Percentiles rank a stretch among this genome's conserved stretches.
phyloP scores from a whole-genome alignment of 1,140 invertebrate genomes.

The Brachionus plicatilis region DNA sequence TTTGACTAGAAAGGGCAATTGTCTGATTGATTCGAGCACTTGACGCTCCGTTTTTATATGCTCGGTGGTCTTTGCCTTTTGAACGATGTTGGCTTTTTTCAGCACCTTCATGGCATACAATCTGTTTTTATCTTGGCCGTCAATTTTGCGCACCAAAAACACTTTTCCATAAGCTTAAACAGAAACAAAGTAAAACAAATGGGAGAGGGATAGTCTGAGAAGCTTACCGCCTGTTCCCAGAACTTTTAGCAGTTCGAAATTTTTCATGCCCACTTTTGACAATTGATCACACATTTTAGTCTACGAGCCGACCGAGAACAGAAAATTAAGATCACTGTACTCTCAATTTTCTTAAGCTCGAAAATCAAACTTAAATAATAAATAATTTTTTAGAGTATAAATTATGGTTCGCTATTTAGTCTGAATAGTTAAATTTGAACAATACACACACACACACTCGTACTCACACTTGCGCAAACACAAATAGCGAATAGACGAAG shows the following conservation, averaged over 20 bases:
- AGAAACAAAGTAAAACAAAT: not conserved
- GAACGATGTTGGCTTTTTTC: slow-evolving; percentile 87
- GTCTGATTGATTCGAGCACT: slow-evolving; percentile 99
- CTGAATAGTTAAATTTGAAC: not conserved
- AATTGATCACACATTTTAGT: not conserved
- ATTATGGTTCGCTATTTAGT: slow-evolving; percentile 8
- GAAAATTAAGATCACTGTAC: not conserved
- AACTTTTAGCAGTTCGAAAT: slow-evolving; percentile 93
- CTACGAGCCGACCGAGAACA: not conserved
- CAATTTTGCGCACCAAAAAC: slow-evolving; percentile 85
- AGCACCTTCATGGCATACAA: slow-evolving; percentile 98
- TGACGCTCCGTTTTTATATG: slow-evolving; percentile 99
- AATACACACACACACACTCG: not conserved
- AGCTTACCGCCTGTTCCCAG: slow-evolving; percentile 82
- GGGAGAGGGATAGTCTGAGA: not conserved
- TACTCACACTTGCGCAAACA: not conserved
- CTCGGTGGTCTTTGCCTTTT: slow-evolving; percentile 98
- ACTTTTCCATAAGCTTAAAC: slow-evolving; percentile 81
- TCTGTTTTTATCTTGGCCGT: slow-evolving; percentile 56
- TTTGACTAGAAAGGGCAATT: slow-evolving; percentile 95
- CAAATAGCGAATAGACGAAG: not conserved
- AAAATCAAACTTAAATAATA: not conserved
- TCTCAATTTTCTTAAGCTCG: not conserved
- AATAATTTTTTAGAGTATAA: slow-evolving; percentile 26
- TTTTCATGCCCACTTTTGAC: slow-evolving; percentile 32